Conservation (phyloP, 2,888 invertebrate genomes). For the Plebejus argus region DNA sequence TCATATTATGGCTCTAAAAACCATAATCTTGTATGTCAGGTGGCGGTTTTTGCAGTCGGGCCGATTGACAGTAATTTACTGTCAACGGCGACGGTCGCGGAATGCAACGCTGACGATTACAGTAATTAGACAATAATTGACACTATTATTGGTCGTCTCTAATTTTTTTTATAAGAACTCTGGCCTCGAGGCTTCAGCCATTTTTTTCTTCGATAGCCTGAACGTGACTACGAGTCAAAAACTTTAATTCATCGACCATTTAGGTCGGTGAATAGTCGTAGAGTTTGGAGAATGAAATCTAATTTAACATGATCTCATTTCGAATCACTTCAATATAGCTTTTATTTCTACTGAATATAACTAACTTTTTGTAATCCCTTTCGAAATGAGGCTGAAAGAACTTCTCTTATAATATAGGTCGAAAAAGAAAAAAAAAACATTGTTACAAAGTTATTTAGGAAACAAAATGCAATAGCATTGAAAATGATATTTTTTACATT, state of each 20-base stretch:
- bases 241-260: too few relatives aligned
- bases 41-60: neutral
- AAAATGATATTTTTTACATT: neutral
- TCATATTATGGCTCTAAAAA: constrained; percentile 7
- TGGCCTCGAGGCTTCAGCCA: neutral
- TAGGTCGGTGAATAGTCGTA: too few relatives aligned
- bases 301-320: too few relatives aligned
- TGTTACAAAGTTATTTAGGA: neutral
- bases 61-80: neutral
- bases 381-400: neutral
- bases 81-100: neutral
- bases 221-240: too few relatives aligned
- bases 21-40: neutral
- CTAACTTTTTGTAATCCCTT: neutral
- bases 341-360: neutral
- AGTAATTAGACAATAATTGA: neutral
- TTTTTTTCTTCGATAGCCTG: neutral
- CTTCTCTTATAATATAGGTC: neutral
- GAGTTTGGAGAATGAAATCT: too few relatives aligned
- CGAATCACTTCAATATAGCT: neutral
- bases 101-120: neutral
- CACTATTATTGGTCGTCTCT: neutral
- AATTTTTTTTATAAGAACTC: neutral
- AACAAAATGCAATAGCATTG: neutral
- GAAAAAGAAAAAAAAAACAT: neutral